Conservation (phyloP, 2,888 invertebrate genomes). For the Coenonympha arcania region DNA sequence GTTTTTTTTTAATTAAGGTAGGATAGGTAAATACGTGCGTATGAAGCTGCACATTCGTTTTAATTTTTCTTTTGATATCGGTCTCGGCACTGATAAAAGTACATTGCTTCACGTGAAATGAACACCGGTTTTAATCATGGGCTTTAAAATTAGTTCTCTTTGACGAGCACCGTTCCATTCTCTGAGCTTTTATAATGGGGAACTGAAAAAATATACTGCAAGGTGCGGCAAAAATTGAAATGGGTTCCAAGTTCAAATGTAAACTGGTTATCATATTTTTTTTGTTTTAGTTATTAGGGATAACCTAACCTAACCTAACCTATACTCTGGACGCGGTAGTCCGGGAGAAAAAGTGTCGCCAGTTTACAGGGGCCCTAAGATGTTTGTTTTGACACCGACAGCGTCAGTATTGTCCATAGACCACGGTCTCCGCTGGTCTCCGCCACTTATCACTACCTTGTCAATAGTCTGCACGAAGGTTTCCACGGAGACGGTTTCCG, state of each 20-base stretch:
- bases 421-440: too few species aligned
- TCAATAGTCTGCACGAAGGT: too few species aligned
- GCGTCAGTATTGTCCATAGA: too few species aligned
- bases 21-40: not conserved
- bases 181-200: conserved; percentile 12
- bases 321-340: not conserved
- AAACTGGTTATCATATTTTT: too few species aligned
- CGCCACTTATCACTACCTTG: too few species aligned
- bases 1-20: too few species aligned
- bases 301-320: too few species aligned
- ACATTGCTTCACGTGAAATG: conserved; percentile 8
- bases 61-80: not conserved
- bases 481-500: too few species aligned
- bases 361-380: too few species aligned
- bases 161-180: conserved; percentile 32
- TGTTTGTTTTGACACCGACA: too few species aligned
- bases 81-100: conserved; percentile 5
- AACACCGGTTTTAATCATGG: conserved; percentile 43
- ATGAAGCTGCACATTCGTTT: not conserved
- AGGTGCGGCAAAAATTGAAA: not conserved
- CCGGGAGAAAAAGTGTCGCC: too few species aligned
- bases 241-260: not conserved
- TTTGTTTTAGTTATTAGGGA: too few species aligned
- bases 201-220: conserved; percentile 8
- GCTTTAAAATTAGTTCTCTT: conserved; percentile 52